phyloP scores from a whole-genome alignment of 1,140 invertebrate genomes.

The Piezodorus guildinii region DNA sequence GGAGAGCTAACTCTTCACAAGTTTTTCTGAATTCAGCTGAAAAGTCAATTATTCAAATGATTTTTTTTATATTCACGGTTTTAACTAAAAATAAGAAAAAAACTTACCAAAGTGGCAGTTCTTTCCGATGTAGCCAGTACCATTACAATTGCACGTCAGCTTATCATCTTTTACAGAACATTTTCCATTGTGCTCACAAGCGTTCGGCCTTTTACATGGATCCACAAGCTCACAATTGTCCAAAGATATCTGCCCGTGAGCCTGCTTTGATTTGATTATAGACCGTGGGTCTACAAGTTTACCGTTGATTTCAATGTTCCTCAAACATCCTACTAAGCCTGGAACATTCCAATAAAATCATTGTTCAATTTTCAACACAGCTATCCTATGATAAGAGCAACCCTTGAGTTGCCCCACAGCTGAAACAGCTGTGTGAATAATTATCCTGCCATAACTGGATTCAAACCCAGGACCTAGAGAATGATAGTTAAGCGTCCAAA shows the following conservation, averaged over 20 bases:
- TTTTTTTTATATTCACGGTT: no score
- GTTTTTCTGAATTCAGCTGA: slow-evolving; percentile 73
- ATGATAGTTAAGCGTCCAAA: no score
- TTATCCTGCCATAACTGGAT: no score
- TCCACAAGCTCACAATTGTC: slow-evolving; percentile 86
- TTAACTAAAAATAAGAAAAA: no score
- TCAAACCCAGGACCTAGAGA: no score
- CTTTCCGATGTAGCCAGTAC: slow-evolving; percentile 73
- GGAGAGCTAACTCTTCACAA: slow-evolving; percentile 78
- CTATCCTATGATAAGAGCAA: no score
- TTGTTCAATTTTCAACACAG: no score
- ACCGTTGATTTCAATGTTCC: slow-evolving; percentile 73
- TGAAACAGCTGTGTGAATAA: no score
- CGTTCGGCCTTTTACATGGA: slow-evolving; percentile 75
- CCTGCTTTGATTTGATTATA: slow-evolving; percentile 65
- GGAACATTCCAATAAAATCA: slow-evolving; percentile 22
- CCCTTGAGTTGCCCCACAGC: no score
- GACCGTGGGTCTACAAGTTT: slow-evolving; percentile 58
- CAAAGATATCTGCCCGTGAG: slow-evolving; percentile 74
- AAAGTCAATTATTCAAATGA: slow-evolving; percentile 21
- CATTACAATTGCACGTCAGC: slow-evolving; percentile 77
- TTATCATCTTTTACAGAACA: slow-evolving; percentile 79
- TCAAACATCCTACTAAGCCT: slow-evolving; percentile 82
- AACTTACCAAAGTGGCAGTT: slow-evolving; percentile 79
- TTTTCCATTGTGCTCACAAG: slow-evolving; percentile 80